Base-by-base conservation (phyloP, 2,113 vertebrate genomes). In the Corydoras sp. region DNA sequence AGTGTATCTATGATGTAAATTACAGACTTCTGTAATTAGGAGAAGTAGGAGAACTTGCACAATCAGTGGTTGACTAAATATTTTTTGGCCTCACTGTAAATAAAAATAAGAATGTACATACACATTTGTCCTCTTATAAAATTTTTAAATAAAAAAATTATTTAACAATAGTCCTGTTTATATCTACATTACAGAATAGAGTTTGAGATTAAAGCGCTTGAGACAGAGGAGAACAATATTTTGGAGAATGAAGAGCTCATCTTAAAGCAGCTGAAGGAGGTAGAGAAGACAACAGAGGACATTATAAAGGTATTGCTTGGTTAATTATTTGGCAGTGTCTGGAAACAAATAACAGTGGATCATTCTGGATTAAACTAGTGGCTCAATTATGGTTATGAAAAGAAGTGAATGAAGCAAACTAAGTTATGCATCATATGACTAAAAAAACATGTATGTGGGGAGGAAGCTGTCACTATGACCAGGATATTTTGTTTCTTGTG, bases 221-320 rank as follows among this genome's bases (percentile, higher is more conserved):
- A 99, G 82, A 89, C 79, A 58, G 86, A 93, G 62, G 96, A 99
- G 81, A 86, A 93, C 67, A 85, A 84, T 79, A 89, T 98, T 68
- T 96, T 93, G 24, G 81, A 85, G 51, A 95, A 94, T 48, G 96
- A 99, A 81, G 89, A 90, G 68, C 79, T 85, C 0, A 86, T 97
- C 79, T 85, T 98, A 83, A 92, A 92, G 83, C 91, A 91, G 76
- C 79, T 99, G 31, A 99, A 94, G 73, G 91, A 92, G 73, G 86
- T 98, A 67, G 96, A 99, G 82, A 92, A 86, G 76, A 95, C 94
- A 0, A 77, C 94, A 6, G 94, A 94, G 81, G 95, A 99, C 79
- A 96, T 99, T 65, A 93, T 98, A 85, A 95, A 92, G 92, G 96
- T 98, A 87, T 80, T 86, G 82, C 78, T 65, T 32, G 50, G 67